phyloP scores from a whole-genome alignment of 2,113 vertebrate genomes.

The Xiphias gladius region DNA sequence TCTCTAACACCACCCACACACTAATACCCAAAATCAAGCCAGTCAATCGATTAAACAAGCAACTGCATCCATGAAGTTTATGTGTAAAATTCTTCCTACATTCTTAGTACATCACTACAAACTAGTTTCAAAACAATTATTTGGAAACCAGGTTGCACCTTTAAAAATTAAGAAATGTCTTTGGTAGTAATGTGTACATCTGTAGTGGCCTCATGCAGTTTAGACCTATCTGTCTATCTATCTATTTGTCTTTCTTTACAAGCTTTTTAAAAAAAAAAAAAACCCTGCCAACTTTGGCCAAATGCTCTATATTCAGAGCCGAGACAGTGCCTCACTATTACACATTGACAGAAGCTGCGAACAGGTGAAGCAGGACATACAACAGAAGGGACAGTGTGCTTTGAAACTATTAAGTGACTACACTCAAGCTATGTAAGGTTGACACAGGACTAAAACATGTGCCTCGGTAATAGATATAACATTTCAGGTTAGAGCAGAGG shows the following conservation, averaged over 20 bases:
- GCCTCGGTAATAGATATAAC: slow-evolving; percentile 34
- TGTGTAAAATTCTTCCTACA: too few species aligned
- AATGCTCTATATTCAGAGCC: slow-evolving; percentile 27
- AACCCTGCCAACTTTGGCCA: too few species aligned
- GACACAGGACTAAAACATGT: slow-evolving; percentile 7
- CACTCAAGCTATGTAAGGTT: slow-evolving; percentile 4
- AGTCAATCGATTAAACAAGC: neutral
- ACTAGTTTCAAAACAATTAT: too few species aligned
- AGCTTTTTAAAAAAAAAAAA: too few species aligned
- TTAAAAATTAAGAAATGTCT: too few species aligned
- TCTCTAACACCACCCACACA: slow-evolving; percentile 14
- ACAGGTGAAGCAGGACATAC: slow-evolving; percentile 23
- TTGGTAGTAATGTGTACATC: too few species aligned
- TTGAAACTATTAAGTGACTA: slow-evolving; percentile 21
- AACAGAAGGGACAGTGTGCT: slow-evolving; percentile 1
- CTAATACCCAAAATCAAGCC: neutral
- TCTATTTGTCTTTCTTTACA: too few species aligned
- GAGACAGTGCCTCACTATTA: slow-evolving; percentile 38
- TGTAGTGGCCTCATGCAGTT: too few species aligned
- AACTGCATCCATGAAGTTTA: neutral
- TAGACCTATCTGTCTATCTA: too few species aligned
- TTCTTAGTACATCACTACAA: too few species aligned
- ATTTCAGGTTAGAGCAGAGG: slow-evolving; percentile 43
- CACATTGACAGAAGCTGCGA: too few species aligned
- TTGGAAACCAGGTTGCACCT: too few species aligned